Evolutionary conservation across 2,113 vertebrate species (phyloP).

Genomic region (Motacilla tschutschensis): DNA sequence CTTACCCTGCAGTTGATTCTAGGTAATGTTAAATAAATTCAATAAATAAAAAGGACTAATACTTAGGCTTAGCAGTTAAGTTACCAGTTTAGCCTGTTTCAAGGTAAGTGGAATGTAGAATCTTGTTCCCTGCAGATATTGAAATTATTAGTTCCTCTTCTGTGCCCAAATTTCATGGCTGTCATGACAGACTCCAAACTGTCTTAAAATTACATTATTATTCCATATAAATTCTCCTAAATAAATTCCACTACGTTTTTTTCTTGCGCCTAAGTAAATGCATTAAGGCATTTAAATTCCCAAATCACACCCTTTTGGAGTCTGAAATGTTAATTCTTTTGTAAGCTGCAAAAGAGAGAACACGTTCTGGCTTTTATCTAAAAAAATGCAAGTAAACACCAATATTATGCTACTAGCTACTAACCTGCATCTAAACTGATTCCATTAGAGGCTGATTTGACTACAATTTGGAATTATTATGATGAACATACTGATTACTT

Average conservation of each 20-base stretch:
- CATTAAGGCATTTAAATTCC: neutral
- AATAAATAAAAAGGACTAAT: neutral
- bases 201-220: neutral
- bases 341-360: neutral
- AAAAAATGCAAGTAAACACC: neutral
- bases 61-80: neutral
- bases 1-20: neutral
- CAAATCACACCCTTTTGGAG: neutral
- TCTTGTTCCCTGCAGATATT: neutral
- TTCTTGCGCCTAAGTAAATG: neutral
- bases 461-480: neutral
- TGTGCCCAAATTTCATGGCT: neutral
- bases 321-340: neutral
- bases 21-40: neutral
- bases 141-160: neutral
- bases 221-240: neutral
- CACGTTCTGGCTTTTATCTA: rapidly evolving
- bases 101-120: neutral
- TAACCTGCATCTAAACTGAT: neutral
- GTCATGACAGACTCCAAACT: neutral
- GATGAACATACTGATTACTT: neutral
- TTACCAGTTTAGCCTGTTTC: neutral
- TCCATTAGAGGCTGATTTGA: neutral
- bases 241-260: neutral
- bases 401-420: neutral